Conservation (phyloP, 2,797 vertebrate species). For the Gephyroberyx darwinii region DNA sequence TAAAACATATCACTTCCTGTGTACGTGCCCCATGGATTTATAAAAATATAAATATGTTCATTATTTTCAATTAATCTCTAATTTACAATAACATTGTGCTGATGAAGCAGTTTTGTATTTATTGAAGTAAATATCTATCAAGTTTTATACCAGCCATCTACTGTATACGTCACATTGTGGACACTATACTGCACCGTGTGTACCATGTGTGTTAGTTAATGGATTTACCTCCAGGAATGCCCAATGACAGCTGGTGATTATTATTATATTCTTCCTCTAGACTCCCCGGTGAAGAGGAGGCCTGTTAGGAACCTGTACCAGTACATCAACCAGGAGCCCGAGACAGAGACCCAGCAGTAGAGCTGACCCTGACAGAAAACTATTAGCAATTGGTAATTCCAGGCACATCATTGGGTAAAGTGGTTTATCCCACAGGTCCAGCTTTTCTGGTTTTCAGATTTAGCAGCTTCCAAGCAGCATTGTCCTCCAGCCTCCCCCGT, state of each 20-base stretch:
- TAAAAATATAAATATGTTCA: too few relatives aligned
- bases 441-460: too few relatives aligned
- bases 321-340: constrained; percentile 4
- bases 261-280: background rate
- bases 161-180: background rate
- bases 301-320: constrained; percentile 10
- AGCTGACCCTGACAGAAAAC: background rate
- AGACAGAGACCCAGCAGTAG: background rate
- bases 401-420: background rate
- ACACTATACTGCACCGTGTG: background rate
- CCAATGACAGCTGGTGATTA: background rate
- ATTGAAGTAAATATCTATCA: too few relatives aligned
- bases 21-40: too few relatives aligned
- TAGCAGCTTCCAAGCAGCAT: too few relatives aligned
- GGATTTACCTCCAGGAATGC: background rate
- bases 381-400: background rate
- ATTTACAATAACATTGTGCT: too few relatives aligned
- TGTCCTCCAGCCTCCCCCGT: too few relatives aligned
- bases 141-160: background rate
- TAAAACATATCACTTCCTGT: too few relatives aligned
- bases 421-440: background rate
- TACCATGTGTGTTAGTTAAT: too few relatives aligned
- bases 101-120: too few relatives aligned
- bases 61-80: too few relatives aligned
- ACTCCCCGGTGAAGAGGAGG: constrained; percentile 15